These are phyloP conservation scores for Shargacucullia verbasci DNA, from an alignment of 2,888 invertebrate genomes.

Conservation along the genomic window DNA sequence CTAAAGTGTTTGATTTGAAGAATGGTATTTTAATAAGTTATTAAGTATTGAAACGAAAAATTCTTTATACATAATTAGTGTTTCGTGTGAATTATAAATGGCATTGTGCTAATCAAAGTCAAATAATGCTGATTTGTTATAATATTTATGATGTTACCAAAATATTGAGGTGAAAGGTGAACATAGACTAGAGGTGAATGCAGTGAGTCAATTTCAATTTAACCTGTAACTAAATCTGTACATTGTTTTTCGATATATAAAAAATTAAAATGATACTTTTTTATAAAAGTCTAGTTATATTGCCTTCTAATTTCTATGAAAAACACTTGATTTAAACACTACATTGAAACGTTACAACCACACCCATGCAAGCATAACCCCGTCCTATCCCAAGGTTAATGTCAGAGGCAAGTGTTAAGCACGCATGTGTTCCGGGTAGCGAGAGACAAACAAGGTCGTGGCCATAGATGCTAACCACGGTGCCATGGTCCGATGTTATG, in stretches of 20 bases:
- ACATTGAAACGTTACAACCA: constrained; percentile 66
- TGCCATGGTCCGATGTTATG: constrained; percentile 75
- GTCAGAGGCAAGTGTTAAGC: constrained; percentile 53
- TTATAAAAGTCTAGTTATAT: constrained; percentile 29
- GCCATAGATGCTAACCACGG: constrained; percentile 80
- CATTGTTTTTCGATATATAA: constrained; percentile 34
- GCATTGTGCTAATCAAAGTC: constrained; percentile 43
- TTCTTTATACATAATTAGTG: constrained; percentile 31
- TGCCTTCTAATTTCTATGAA: constrained; percentile 50
- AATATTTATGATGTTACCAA: constrained; percentile 24
- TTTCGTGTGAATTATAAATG: constrained; percentile 46
- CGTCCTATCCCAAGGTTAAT: constrained; percentile 44
- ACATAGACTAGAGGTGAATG: constrained; percentile 46
- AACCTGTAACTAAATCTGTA: constrained; percentile 24
- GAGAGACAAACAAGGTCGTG: constrained; percentile 64
- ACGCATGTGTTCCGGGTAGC: constrained; percentile 46
- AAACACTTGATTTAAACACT: constrained; percentile 61
- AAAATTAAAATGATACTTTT: constrained; percentile 19
- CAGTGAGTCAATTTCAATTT: constrained; percentile 34
- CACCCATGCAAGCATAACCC: constrained; percentile 79
- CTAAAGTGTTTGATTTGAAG: constrained; percentile 19
- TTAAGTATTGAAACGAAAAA: constrained; percentile 13
- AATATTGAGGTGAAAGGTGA: constrained; percentile 45
- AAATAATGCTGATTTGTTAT: constrained; percentile 33
- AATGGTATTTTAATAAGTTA: constrained; percentile 35